Base-by-base conservation (phyloP, 2,888 invertebrate genomes). In the Rhingia campestris region DNA sequence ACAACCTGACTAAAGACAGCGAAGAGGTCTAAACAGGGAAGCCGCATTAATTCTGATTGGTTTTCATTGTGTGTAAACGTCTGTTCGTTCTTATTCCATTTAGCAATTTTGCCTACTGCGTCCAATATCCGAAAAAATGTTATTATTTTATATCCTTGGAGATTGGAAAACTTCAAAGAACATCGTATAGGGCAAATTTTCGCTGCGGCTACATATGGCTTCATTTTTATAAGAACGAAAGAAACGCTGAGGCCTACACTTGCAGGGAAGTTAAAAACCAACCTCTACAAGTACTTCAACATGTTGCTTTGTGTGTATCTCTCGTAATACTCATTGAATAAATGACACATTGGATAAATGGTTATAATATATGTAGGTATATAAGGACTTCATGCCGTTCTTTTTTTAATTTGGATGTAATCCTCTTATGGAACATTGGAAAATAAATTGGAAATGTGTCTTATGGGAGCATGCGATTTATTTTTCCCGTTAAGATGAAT, bases 361-460 rank as follows among this genome's bases (percentile, higher is more conserved):
- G 22, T 22, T 12, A 66, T 59, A 9, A 58, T 53, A 45, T 53
- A 47, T 54, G 53, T 54, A 61, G 59, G 53, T 59, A 32, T 22
- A 22, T 22, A 22, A 22, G 22, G 63, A 39, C 51, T 49, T 43
- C 49, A 12, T 43, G 47, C 58, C 7, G 9, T 33, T 30, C 10
- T 67, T 66, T 77, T 80, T 74, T 74, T 81, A 69, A 74, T 74
- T 74, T 74, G 51, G 61, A 32, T 69, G 67, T 81, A 81, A 81
- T 81, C 80, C 74, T 81, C 80, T 81, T 74, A 81, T 37, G 63
- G 14, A 10, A 67, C 56, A 81, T 74, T 81, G 80, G 49, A 81
- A 81, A 81, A 81, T 81, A 81, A 81, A 81, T 81, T 74, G 74
- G 56, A 74, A 81, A 81, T 58, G 61, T 56, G 49, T 69, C 67